A percentile compares a stretch with the other conserved stretches of the same genome.
phyloP scores from a whole-genome alignment of 2,888 invertebrate species.

The Luffia ferchaultella region DNA sequence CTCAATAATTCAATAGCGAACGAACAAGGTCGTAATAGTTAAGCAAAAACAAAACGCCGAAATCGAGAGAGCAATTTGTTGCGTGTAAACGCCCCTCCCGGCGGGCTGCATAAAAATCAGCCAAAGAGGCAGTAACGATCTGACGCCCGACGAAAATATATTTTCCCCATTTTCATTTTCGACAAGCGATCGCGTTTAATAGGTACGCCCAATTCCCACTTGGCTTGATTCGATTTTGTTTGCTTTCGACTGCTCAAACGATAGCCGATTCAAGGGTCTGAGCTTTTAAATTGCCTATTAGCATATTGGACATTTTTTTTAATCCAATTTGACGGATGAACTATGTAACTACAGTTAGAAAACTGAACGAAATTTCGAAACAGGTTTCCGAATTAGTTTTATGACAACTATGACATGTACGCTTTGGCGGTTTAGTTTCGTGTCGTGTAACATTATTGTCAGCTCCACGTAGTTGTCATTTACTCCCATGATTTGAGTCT shows the following conservation, averaged over 20 bases:
- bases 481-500: too few species aligned
- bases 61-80: conserved; percentile 39
- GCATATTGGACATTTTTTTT: neutral
- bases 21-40: too few species aligned
- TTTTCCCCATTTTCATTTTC: conserved; percentile 55
- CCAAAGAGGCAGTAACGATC: neutral
- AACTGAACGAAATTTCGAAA: too few species aligned
- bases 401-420: too few species aligned
- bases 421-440: too few species aligned
- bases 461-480: too few species aligned
- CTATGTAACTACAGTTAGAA: too few species aligned
- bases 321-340: too few species aligned
- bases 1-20: too few species aligned
- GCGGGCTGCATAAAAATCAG: conserved; percentile 50
- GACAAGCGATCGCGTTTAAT: conserved; percentile 60
- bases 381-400: too few species aligned
- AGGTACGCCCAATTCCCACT: conserved; percentile 55
- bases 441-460: too few species aligned
- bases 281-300: neutral
- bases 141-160: conserved; percentile 25
- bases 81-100: conserved; percentile 46
- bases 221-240: conserved; percentile 55
- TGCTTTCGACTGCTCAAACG: conserved; percentile 42
- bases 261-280: conserved; percentile 16
- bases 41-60: too few species aligned